Evolutionary conservation across 2,113 vertebrate genomes (phyloP).

Genomic region (Antechinus flavipes): DNA sequence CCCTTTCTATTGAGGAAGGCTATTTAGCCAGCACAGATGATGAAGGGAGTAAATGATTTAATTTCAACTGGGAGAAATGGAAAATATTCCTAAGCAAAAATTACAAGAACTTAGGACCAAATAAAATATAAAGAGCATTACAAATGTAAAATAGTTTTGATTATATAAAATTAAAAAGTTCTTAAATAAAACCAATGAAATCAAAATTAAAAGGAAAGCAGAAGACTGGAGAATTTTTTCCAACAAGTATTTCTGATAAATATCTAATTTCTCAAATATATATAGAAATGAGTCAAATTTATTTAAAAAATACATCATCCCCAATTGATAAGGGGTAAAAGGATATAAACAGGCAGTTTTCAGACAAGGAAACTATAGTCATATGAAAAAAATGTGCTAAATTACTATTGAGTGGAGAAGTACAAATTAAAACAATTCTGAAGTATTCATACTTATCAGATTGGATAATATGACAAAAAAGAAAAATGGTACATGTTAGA

Average conservation of each 20-base stretch:
- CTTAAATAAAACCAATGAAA: background rate
- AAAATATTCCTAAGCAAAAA: constrained; percentile 36
- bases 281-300: background rate
- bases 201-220: background rate
- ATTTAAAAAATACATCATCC: background rate
- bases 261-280: background rate
- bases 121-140: background rate
- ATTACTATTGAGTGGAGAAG: background rate
- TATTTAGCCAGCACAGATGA: background rate
- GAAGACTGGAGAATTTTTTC: background rate
- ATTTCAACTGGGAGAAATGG: constrained; percentile 42
- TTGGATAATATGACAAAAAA: no score
- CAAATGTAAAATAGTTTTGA: background rate
- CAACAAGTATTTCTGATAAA: background rate
- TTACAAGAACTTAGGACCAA: background rate
- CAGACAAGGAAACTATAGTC: background rate
- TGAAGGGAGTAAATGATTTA: background rate
- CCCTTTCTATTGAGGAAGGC: constrained; percentile 35
- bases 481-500: no score
- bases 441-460: no score
- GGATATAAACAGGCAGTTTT: background rate
- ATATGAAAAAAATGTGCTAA: background rate
- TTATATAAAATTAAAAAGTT: background rate
- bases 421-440: no score
- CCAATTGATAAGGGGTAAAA: background rate